These are phyloP conservation scores for Congeria kusceri DNA, from an alignment of 2,888 invertebrate genomes.

Conservation along the genomic window DNA sequence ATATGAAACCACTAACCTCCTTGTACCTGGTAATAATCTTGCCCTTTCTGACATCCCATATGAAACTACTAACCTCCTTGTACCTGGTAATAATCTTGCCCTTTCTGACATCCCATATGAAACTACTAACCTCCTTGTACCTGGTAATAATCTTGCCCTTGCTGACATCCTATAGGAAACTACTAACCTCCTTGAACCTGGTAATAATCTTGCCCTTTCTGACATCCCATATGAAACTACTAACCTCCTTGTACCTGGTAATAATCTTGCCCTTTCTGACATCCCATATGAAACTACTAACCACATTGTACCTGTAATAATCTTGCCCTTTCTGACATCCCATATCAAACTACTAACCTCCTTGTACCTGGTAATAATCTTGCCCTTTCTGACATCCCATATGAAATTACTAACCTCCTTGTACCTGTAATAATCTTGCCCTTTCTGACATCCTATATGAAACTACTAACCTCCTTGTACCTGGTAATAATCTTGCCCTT, in stretches of 20 bases:
- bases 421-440: slow-evolving; percentile 82
- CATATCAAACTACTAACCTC: slow-evolving; percentile 75
- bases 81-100: slow-evolving; percentile 82
- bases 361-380: slow-evolving; percentile 80
- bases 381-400: slow-evolving; percentile 84
- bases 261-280: no score
- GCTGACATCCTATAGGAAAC: slow-evolving; percentile 85
- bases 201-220: no score
- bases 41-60: slow-evolving; percentile 84
- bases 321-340: no score
- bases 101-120: slow-evolving; percentile 85
- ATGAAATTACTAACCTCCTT: slow-evolving; percentile 78
- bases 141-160: slow-evolving; percentile 82
- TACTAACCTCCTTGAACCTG: slow-evolving; percentile 14
- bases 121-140: slow-evolving; percentile 82
- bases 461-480: slow-evolving; percentile 81
- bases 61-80: slow-evolving; percentile 78
- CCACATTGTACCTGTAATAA: no score
- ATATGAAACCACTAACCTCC: slow-evolving; percentile 85
- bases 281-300: no score
- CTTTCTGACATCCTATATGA: slow-evolving; percentile 84
- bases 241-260: no score
- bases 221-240: slow-evolving; percentile 42
- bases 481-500: slow-evolving; percentile 82
- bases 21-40: slow-evolving; percentile 81